Percentiles rank a stretch among this genome's conserved stretches.
These are phyloP conservation scores for Galerucella calmariensis DNA, from an alignment of 2,888 invertebrate genomes.

Conservation along the genomic window DNA sequence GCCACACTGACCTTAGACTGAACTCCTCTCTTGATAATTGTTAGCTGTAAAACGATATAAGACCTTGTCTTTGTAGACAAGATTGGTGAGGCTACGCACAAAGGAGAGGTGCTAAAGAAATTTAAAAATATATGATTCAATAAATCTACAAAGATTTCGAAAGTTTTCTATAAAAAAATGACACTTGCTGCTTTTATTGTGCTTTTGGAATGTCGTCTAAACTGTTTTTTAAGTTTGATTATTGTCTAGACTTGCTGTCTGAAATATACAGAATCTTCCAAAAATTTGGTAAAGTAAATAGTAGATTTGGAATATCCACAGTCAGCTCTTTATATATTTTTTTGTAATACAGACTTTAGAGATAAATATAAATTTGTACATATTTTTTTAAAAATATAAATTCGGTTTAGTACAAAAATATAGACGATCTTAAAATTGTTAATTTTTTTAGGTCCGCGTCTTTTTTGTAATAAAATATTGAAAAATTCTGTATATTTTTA, in stretches of 20 bases:
- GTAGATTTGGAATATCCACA: background rate
- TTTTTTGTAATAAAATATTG: background rate
- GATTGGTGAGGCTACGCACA: too few relatives aligned
- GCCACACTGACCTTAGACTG: too few relatives aligned
- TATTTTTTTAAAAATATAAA: conserved; percentile 13
- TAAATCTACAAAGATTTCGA: background rate
- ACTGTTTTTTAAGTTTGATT: conserved; percentile 35
- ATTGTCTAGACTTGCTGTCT: conserved; percentile 47
- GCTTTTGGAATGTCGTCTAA: conserved; percentile 52
- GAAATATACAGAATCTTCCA: conserved; percentile 13
- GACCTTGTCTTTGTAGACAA: too few relatives aligned
- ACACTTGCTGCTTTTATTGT: conserved; percentile 39
- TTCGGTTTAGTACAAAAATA: conserved; percentile 16
- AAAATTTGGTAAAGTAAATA: background rate
- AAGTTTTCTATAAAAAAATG: conserved; percentile 15
- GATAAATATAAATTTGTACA: conserved; percentile 8
- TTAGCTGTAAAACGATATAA: too few relatives aligned
- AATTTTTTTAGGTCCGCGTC: background rate
- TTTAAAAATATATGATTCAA: background rate
- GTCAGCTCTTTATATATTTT: background rate
- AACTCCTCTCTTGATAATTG: too few relatives aligned
- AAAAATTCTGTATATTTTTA: background rate
- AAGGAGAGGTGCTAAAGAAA: too few relatives aligned
- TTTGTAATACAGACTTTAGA: background rate
- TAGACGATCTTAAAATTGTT: background rate